These are phyloP conservation scores for Acanthopleura granulata DNA, from an alignment of 2,888 invertebrate species.

Conservation along the genomic window DNA sequence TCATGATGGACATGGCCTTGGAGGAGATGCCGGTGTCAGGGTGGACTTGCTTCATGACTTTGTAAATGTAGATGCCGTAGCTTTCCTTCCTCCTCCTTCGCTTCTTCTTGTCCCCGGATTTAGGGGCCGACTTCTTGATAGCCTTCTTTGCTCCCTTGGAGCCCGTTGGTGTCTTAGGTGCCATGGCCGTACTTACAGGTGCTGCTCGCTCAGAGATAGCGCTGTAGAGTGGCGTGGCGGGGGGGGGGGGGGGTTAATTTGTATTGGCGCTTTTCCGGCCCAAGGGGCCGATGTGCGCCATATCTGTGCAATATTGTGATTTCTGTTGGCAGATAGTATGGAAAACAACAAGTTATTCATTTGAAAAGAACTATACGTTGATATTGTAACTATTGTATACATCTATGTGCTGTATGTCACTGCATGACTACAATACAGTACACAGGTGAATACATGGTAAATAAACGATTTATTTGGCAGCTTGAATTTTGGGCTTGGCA, in stretches of 20 bases:
- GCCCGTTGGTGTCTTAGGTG: conserved; percentile 33
- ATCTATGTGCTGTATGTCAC: no score
- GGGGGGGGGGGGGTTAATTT: not conserved
- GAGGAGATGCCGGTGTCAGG: conserved; percentile 57
- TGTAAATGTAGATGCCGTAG: conserved; percentile 56
- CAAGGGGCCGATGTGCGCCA: no score
- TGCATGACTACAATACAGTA: no score
- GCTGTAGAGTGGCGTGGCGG: not conserved
- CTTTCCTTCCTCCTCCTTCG: conserved; percentile 49
- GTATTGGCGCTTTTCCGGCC: no score
- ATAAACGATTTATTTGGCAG: no score
- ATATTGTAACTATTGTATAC: no score
- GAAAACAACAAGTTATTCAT: no score
- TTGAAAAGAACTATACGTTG: no score
- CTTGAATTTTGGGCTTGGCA: no score
- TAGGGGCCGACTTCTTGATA: conserved; percentile 41
- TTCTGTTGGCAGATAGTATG: no score
- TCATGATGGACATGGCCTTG: conserved; percentile 10
- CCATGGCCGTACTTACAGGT: conserved; percentile 24
- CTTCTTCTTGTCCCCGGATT: conserved; percentile 54
- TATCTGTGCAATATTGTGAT: no score
- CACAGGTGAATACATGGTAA: no score
- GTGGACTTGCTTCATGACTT: conserved; percentile 61
- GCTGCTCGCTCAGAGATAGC: not conserved
- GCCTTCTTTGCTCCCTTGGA: conserved; percentile 51